These are phyloP conservation scores for Muscicapa comitata DNA, from an alignment of 2,797 vertebrate species.

Conservation along the genomic window DNA sequence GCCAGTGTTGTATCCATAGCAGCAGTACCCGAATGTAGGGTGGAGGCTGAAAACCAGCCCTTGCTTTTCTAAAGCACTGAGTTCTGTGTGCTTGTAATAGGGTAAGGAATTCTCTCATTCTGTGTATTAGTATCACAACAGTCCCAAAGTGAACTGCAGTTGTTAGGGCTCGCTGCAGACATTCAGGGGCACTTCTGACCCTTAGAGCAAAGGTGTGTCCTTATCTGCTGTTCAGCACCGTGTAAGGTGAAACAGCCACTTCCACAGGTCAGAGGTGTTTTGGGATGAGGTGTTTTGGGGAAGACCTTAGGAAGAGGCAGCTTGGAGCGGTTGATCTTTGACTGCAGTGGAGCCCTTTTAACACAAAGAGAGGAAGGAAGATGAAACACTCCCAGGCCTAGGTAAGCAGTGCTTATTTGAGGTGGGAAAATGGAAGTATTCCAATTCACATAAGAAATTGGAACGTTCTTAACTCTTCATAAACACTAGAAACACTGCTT, in stretches of 20 bases:
- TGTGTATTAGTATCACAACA: background rate
- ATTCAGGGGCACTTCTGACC: background rate
- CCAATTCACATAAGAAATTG: background rate
- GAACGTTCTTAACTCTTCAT: background rate
- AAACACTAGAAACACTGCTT: background rate
- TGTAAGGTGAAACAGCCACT: background rate
- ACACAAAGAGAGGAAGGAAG: background rate
- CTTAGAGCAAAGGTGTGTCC: background rate
- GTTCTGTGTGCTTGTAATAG: background rate
- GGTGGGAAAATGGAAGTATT: background rate
- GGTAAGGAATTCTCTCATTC: background rate
- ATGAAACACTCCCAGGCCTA: background rate
- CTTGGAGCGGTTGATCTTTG: background rate
- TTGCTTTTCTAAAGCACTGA: background rate
- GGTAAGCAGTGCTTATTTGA: background rate
- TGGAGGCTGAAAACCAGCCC: background rate
- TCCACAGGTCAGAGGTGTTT: background rate
- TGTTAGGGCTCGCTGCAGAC: background rate
- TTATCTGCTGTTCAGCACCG: background rate
- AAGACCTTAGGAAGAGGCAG: background rate
- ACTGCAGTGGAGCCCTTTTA: background rate
- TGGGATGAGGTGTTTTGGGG: background rate
- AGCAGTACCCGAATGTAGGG: background rate
- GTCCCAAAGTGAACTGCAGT: background rate
- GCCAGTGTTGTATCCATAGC: constrained; percentile 3